These are phyloP conservation scores for Hanleya hanleyi DNA, from an alignment of 2,888 invertebrate species.

Conservation along the genomic window DNA sequence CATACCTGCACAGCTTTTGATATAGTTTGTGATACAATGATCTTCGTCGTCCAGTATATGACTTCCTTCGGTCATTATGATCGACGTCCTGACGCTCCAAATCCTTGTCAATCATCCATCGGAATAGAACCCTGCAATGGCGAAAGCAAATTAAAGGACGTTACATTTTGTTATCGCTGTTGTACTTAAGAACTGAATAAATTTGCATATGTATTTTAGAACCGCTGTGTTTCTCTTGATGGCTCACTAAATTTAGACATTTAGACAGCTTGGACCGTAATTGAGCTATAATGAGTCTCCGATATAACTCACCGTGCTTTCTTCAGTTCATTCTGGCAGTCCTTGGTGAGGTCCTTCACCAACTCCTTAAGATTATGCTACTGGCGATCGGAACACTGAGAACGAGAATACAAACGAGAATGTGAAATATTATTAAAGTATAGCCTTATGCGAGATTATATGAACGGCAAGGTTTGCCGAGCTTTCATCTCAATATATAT, in stretches of 20 bases:
- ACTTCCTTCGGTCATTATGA: neutral
- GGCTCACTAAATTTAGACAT: too few species aligned
- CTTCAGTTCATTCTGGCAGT: conserved; percentile 96
- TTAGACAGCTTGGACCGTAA: too few species aligned
- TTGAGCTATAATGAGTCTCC: neutral
- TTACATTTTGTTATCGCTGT: too few species aligned
- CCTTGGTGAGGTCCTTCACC: conserved; percentile 92
- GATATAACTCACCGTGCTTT: conserved; percentile 83
- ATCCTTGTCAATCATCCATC: neutral
- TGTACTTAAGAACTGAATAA: too few species aligned
- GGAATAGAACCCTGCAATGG: neutral
- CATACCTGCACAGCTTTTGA: neutral
- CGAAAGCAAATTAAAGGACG: neutral
- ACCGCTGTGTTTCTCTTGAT: too few species aligned
- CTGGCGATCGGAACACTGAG: conserved; percentile 94
- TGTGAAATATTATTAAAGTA: too few species aligned
- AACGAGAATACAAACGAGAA: conserved; percentile 5
- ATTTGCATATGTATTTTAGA: too few species aligned
- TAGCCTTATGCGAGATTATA: too few species aligned
- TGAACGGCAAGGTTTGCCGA: too few species aligned
- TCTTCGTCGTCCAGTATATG: neutral
- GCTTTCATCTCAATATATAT: too few species aligned
- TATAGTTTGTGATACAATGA: neutral
- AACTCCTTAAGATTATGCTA: conserved; percentile 98
- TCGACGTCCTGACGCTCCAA: neutral